Evolutionary conservation across 1,140 invertebrate species (phyloP).

Genomic region (Lutraria rhynchaena): DNA sequence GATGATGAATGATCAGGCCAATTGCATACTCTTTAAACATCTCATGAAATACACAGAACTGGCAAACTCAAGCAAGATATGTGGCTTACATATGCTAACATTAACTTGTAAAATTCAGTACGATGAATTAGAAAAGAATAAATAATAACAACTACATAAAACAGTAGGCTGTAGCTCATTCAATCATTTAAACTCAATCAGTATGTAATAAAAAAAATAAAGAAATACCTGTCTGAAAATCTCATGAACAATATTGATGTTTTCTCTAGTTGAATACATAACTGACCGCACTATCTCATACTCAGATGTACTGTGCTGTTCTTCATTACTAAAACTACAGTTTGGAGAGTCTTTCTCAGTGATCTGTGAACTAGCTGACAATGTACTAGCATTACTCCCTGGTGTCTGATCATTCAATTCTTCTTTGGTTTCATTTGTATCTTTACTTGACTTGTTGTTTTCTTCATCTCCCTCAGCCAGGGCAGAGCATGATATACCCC

Average conservation of each 20-base stretch:
- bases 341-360: constrained; percentile 73
- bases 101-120: too few species aligned
- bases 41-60: too few species aligned
- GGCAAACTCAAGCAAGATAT: too few species aligned
- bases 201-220: neutral
- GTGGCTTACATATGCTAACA: too few species aligned
- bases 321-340: constrained; percentile 81
- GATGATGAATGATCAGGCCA: too few species aligned
- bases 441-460: constrained; percentile 52
- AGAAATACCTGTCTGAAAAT: constrained; percentile 90
- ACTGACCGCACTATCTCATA: constrained; percentile 91
- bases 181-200: too few species aligned
- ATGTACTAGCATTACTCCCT: constrained; percentile 74
- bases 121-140: too few species aligned
- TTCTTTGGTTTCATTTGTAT: constrained; percentile 49
- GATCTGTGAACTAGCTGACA: constrained; percentile 69
- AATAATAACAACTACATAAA: too few species aligned
- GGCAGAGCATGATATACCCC: constrained; percentile 69
- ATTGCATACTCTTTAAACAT: too few species aligned
- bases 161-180: too few species aligned
- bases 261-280: constrained; percentile 93
- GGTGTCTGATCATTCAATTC: constrained; percentile 61
- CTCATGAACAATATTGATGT: constrained; percentile 97
- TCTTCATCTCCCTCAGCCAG: constrained; percentile 62
- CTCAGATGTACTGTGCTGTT: constrained; percentile 77